phyloP scores from a whole-genome alignment of 2,888 invertebrate genomes.

The Trachelus stipa region DNA sequence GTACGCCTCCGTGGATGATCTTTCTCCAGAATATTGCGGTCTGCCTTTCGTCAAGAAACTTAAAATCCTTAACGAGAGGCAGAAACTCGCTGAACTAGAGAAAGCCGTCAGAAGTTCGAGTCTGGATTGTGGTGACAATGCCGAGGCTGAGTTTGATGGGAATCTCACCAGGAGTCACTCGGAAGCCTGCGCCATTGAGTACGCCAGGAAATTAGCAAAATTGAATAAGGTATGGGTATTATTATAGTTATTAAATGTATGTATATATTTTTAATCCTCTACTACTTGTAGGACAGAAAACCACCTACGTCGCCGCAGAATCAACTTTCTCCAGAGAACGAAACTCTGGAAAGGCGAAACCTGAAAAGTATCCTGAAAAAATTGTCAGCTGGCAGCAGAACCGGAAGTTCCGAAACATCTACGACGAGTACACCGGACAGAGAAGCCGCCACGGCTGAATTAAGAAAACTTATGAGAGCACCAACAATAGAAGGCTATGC shows the following conservation, averaged over 20 bases:
- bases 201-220: slow-evolving; percentile 61
- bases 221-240: slow-evolving; percentile 51
- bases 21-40: slow-evolving; percentile 88
- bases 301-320: slow-evolving; percentile 33
- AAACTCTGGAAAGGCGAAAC: slow-evolving; percentile 84
- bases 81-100: slow-evolving; percentile 86
- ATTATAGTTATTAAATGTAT: slow-evolving; percentile 10
- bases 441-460: slow-evolving; percentile 69
- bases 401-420: slow-evolving; percentile 58
- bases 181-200: slow-evolving; percentile 83
- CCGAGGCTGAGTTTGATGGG: slow-evolving; percentile 70
- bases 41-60: slow-evolving; percentile 89
- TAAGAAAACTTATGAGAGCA: slow-evolving; percentile 80
- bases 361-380: slow-evolving; percentile 89
- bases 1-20: slow-evolving; percentile 86
- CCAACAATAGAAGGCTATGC: slow-evolving; percentile 91
- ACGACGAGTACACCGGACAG: slow-evolving; percentile 56
- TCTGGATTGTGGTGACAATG: slow-evolving; percentile 78
- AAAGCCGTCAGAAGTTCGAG: slow-evolving; percentile 84
- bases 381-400: slow-evolving; percentile 77
- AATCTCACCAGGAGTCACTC: slow-evolving; percentile 82
- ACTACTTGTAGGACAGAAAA: not conserved
- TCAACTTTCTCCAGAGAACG: slow-evolving; percentile 75
- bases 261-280: not conserved
- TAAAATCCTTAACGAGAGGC: slow-evolving; percentile 88